Evolutionary conservation across 2,888 invertebrate species (phyloP).

Genomic region (Drosophila barbarae): DNA sequence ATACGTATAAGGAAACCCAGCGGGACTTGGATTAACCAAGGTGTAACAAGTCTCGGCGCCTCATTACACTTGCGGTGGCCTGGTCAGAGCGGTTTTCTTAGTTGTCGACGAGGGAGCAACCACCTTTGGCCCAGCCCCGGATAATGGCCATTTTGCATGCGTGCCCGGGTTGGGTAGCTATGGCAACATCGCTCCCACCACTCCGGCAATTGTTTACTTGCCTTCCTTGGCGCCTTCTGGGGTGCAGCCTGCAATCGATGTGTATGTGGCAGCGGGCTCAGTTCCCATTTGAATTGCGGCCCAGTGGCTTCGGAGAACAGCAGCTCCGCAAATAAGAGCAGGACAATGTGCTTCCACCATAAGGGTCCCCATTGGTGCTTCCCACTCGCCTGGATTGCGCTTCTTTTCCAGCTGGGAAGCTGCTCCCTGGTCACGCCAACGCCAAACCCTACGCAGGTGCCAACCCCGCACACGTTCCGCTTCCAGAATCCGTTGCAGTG

Average conservation of each 20-base stretch:
- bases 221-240: constrained; percentile 36
- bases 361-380: constrained; percentile 39
- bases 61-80: constrained; percentile 19
- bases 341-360: constrained; percentile 49
- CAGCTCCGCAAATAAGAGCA: constrained; percentile 1
- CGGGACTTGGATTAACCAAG: constrained; percentile 39
- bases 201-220: constrained; percentile 61
- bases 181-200: constrained; percentile 65
- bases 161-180: constrained; percentile 70
- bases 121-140: constrained; percentile 21
- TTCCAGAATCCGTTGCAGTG: constrained; percentile 75
- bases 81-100: constrained; percentile 5
- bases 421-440: constrained; percentile 25
- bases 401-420: constrained; percentile 33
- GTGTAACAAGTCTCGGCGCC: constrained; percentile 60
- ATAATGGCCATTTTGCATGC: constrained; percentile 53
- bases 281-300: constrained; percentile 52
- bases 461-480: constrained; percentile 58
- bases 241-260: constrained; percentile 54
- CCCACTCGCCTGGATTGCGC: constrained; percentile 40
- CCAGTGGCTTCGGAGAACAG: constrained; percentile 23
- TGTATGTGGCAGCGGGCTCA: constrained; percentile 36
- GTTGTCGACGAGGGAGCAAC: constrained; percentile 14
- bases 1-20: constrained; percentile 18
- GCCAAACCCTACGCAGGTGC: constrained; percentile 29